Conservation (phyloP, 2,888 invertebrate species). For the Aspidapion aeneum region DNA sequence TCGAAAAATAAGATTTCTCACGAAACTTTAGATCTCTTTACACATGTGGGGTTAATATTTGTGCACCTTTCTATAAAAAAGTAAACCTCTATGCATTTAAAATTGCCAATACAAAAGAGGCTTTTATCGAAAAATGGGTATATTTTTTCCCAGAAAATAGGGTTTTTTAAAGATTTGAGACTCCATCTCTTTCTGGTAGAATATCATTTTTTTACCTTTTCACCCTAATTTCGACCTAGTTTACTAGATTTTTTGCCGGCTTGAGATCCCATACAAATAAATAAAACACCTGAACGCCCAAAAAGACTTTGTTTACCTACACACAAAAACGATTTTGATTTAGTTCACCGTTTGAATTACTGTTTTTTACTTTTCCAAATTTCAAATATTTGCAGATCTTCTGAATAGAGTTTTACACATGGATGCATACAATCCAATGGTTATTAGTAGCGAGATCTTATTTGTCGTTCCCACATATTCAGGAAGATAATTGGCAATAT, state of each 20-base stretch:
- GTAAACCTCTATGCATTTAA: neutral
- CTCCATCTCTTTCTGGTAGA: neutral
- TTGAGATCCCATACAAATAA: neutral
- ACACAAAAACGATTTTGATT: neutral
- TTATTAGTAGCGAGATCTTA: neutral
- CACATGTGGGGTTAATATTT: neutral
- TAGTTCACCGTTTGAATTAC: neutral
- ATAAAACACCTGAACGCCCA: neutral
- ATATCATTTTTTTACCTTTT: neutral
- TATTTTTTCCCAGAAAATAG: neutral
- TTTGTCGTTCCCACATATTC: neutral
- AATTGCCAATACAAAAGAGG: neutral
- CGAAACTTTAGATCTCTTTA: neutral
- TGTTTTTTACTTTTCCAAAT: neutral
- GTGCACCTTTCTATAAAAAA: neutral
- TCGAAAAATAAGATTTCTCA: neutral
- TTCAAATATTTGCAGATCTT: neutral
- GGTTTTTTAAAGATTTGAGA: neutral
- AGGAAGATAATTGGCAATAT: too few relatives aligned
- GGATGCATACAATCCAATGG: too few relatives aligned
- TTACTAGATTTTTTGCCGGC: neutral
- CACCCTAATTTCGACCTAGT: neutral
- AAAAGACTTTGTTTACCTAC: neutral
- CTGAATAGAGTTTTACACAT: neutral
- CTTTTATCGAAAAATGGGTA: neutral